These are phyloP conservation scores for Netelia fuscicornis DNA, from an alignment of 2,888 invertebrate species.

Conservation along the genomic window DNA sequence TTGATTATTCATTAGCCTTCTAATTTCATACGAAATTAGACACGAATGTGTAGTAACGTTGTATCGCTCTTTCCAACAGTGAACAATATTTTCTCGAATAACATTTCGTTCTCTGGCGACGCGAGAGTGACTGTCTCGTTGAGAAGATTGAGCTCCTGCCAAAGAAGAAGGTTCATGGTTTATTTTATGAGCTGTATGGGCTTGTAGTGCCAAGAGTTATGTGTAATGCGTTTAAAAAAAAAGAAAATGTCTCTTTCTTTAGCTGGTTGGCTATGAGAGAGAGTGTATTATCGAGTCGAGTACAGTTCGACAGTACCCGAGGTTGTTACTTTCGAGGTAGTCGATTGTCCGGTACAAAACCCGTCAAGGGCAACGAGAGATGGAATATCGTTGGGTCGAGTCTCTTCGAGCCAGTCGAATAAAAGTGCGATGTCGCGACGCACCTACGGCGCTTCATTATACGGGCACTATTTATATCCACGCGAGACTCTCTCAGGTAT, in stretches of 20 bases:
- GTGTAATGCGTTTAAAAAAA: constrained; percentile 15
- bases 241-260: not conserved
- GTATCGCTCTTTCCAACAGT: not conserved
- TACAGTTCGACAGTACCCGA: constrained; percentile 62
- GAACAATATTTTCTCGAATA: constrained; percentile 43
- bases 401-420: constrained; percentile 25
- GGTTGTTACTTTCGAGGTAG: constrained; percentile 68
- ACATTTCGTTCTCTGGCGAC: constrained; percentile 3
- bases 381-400: constrained; percentile 53
- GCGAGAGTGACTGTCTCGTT: constrained; percentile 54
- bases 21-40: not conserved
- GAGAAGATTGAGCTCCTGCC: constrained; percentile 51
- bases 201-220: constrained; percentile 28
- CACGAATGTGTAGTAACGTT: not conserved
- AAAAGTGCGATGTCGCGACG: constrained; percentile 38
- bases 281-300: constrained; percentile 33
- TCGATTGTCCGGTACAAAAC: constrained; percentile 66
- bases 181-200: constrained; percentile 50
- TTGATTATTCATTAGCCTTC: no score
- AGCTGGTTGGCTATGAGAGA: constrained; percentile 23
- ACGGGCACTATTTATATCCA: constrained; percentile 17
- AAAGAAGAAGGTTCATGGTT: constrained; percentile 42
- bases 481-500: not conserved
- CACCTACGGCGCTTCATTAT: constrained; percentile 34
- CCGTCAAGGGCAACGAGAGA: constrained; percentile 69